Percentiles rank a stretch among this genome's conserved stretches.
phyloP scores from a whole-genome alignment of 2,797 vertebrate species.

The Danio kyathit region DNA sequence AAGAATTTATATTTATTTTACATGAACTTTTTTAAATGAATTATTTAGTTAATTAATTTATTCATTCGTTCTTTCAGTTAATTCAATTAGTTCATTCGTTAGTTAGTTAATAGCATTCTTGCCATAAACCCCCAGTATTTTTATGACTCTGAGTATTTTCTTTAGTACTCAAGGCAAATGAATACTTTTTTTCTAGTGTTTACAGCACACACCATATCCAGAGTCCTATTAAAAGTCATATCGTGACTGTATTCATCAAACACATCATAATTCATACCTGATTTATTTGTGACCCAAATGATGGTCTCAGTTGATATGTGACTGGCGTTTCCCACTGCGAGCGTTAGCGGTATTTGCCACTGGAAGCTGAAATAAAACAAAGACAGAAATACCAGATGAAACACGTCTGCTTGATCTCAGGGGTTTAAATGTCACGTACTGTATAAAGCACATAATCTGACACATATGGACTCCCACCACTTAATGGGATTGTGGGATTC shows the following conservation, averaged over 20 bases:
- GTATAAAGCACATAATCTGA: not conserved
- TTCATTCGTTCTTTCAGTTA: too few relatives aligned
- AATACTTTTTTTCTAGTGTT: not conserved
- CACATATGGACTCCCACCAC: not conserved
- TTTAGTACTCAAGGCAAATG: too few relatives aligned
- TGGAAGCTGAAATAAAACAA: constrained; percentile 87
- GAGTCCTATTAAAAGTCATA: not conserved
- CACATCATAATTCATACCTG: constrained; percentile 80
- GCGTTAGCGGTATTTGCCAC: constrained; percentile 95
- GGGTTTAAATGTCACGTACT: not conserved
- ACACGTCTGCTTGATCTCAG: not conserved
- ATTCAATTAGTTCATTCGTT: too few relatives aligned
- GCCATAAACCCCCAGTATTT: too few relatives aligned
- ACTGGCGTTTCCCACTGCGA: constrained; percentile 91
- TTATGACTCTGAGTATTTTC: too few relatives aligned
- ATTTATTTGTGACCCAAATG: constrained; percentile 97
- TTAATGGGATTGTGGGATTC: not conserved
- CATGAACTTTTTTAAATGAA: too few relatives aligned
- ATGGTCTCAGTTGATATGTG: constrained; percentile 87
- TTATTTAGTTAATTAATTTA: too few relatives aligned
- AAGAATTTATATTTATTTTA: too few relatives aligned
- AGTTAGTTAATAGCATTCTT: too few relatives aligned
- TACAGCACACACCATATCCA: not conserved
- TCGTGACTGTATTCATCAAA: too few relatives aligned
- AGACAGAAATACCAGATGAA: constrained; percentile 52